Conservation (phyloP, 2,797 vertebrate species). For the Oryzias dopingdopingensis region DNA sequence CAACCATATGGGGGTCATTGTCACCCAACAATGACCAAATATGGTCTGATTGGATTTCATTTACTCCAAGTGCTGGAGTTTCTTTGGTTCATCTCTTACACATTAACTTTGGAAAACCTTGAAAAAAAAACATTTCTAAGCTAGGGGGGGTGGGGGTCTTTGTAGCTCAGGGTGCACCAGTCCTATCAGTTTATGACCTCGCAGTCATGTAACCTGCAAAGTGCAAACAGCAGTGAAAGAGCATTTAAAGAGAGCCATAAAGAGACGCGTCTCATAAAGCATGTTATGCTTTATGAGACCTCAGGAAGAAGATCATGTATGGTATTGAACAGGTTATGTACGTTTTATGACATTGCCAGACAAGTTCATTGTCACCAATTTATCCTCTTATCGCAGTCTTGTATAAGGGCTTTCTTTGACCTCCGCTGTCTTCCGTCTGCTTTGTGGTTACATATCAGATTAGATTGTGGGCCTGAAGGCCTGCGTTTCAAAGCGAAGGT, state of each 20-base stretch:
- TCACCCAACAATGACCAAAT: background rate
- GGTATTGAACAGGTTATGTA: background rate
- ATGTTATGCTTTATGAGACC: background rate
- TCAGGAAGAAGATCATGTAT: background rate
- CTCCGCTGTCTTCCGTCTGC: background rate
- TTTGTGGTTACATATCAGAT: slow-evolving; percentile 5
- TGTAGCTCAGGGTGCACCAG: background rate
- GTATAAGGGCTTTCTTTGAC: slow-evolving; percentile 24
- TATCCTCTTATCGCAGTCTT: slow-evolving; percentile 7
- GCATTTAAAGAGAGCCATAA: slow-evolving; percentile 1
- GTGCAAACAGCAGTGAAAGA: slow-evolving; percentile 29
- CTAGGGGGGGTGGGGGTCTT: background rate
- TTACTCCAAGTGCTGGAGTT: background rate
- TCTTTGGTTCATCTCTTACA: background rate
- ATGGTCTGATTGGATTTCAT: background rate
- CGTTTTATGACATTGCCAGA: background rate
- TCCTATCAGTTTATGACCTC: slow-evolving; percentile 32
- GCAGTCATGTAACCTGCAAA: slow-evolving; percentile 4
- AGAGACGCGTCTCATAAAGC: slow-evolving; percentile 1
- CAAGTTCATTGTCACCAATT: background rate
- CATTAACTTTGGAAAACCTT: slow-evolving; percentile 1
- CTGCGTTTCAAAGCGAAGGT: no score
- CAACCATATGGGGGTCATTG: background rate
- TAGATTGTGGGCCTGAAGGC: slow-evolving; percentile 7
- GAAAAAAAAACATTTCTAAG: slow-evolving; percentile 4